These are phyloP conservation scores for Hypsibius dujardini DNA, from an alignment of 1,140 invertebrate species.

Conservation along the genomic window DNA sequence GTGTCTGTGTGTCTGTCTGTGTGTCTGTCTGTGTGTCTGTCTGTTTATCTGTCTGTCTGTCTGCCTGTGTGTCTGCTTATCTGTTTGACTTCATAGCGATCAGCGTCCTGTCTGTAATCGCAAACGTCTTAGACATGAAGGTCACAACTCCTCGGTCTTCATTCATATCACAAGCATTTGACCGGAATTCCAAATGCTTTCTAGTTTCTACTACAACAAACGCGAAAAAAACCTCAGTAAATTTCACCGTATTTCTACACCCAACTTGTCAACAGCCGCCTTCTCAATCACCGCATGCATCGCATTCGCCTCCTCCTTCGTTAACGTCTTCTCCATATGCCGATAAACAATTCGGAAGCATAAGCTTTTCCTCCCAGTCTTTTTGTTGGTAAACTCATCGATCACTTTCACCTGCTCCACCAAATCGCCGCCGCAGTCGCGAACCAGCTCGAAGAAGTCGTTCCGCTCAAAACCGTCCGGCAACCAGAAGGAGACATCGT, in stretches of 20 bases:
- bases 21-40: too few species aligned
- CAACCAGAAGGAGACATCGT: slow-evolving; percentile 94
- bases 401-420: slow-evolving; percentile 75
- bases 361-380: slow-evolving; percentile 59
- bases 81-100: too few species aligned
- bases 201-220: too few species aligned
- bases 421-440: slow-evolving; percentile 64
- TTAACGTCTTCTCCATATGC: slow-evolving; percentile 72
- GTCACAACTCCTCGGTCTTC: too few species aligned
- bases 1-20: too few species aligned
- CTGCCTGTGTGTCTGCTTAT: too few species aligned
- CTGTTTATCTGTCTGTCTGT: too few species aligned
- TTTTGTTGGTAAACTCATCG: slow-evolving; percentile 72
- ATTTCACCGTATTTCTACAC: slow-evolving; percentile 50
- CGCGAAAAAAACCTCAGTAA: too few species aligned
- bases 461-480: slow-evolving; percentile 55
- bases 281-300: slow-evolving; percentile 61
- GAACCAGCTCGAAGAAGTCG: slow-evolving; percentile 85
- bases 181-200: too few species aligned
- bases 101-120: too few species aligned
- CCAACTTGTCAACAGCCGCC: slow-evolving; percentile 41
- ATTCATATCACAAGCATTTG: too few species aligned
- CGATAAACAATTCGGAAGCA: slow-evolving; percentile 85
- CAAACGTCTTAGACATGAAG: too few species aligned
- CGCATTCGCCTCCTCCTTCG: slow-evolving; percentile 64